phyloP scores from a whole-genome alignment of 2,797 vertebrate genomes.

The Jordanella pulchra region DNA sequence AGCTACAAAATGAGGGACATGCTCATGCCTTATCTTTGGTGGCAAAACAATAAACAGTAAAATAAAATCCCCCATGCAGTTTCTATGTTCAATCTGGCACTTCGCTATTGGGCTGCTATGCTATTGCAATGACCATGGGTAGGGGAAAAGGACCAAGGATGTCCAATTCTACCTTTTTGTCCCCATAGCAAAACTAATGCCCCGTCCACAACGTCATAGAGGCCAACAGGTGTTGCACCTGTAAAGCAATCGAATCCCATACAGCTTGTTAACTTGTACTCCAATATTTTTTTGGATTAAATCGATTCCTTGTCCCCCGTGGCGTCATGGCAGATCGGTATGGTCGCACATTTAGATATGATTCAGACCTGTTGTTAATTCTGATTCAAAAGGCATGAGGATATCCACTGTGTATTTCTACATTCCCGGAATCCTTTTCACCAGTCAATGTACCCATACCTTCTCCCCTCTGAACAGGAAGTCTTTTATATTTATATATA shows the following conservation, averaged over 20 bases:
- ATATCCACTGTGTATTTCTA: constrained; percentile 27
- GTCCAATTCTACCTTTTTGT: constrained; percentile 17
- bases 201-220: neutral
- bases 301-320: constrained; percentile 12
- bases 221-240: constrained; percentile 16
- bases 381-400: constrained; percentile 21
- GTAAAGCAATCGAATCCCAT: constrained; percentile 13
- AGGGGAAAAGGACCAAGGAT: neutral
- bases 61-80: constrained; percentile 32
- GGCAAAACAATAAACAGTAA: constrained; percentile 33
- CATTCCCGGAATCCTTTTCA: constrained; percentile 27
- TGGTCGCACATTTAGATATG: constrained; percentile 23
- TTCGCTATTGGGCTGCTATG: constrained; percentile 12
- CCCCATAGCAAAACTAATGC: neutral
- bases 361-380: constrained; percentile 8
- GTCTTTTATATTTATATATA: neutral
- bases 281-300: constrained; percentile 25
- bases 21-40: constrained; percentile 51
- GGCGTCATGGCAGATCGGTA: constrained; percentile 3
- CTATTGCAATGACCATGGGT: constrained; percentile 15
- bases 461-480: constrained; percentile 9
- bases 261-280: constrained; percentile 15
- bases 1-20: constrained; percentile 28
- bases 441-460: neutral
- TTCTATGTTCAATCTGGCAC: constrained; percentile 39